phyloP scores from a whole-genome alignment of 2,113 vertebrate genomes.

The Trichomycterus rosablanca region DNA sequence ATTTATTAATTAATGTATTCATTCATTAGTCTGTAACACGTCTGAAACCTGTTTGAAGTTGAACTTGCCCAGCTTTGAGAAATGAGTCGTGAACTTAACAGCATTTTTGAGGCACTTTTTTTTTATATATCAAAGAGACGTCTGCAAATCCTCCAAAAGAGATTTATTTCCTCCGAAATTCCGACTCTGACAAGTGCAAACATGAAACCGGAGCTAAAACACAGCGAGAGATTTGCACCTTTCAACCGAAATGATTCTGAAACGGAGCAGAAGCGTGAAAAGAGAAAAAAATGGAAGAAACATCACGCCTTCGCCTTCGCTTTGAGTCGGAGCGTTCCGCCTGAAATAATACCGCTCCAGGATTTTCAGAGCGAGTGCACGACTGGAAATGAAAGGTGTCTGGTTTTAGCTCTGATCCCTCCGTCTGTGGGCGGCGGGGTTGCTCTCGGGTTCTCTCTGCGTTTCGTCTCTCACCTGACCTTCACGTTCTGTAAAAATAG shows the following conservation, averaged over 20 bases:
- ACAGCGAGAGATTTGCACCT: conserved; percentile 17
- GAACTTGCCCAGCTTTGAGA: background rate
- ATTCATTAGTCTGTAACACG: background rate
- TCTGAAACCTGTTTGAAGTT: conserved; percentile 3
- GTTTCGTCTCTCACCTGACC: conserved; percentile 2
- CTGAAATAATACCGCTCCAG: conserved; percentile 14
- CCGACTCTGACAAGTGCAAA: conserved; percentile 27
- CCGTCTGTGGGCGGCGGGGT: conserved; percentile 3
- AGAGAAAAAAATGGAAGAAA: background rate
- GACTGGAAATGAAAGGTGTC: conserved; percentile 20
- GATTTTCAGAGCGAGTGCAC: background rate
- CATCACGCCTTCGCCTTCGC: background rate
- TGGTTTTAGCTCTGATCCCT: conserved; percentile 35
- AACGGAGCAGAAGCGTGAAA: background rate
- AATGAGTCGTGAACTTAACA: conserved; percentile 10
- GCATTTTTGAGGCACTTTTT: conserved; percentile 40
- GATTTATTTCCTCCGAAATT: background rate
- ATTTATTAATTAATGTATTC: too few relatives aligned
- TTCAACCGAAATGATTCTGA: conserved; percentile 14
- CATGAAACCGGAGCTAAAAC: conserved; percentile 25
- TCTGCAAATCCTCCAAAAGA: conserved; percentile 14
- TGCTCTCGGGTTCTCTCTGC: conserved; percentile 10
- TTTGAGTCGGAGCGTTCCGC: background rate
- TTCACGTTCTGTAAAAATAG: conserved; percentile 78
- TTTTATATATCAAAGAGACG: conserved; percentile 34